A percentile compares a stretch with the other conserved stretches of the same genome.
phyloP scores from a whole-genome alignment of 2,888 invertebrate species.

The Toxonevra muliebris region DNA sequence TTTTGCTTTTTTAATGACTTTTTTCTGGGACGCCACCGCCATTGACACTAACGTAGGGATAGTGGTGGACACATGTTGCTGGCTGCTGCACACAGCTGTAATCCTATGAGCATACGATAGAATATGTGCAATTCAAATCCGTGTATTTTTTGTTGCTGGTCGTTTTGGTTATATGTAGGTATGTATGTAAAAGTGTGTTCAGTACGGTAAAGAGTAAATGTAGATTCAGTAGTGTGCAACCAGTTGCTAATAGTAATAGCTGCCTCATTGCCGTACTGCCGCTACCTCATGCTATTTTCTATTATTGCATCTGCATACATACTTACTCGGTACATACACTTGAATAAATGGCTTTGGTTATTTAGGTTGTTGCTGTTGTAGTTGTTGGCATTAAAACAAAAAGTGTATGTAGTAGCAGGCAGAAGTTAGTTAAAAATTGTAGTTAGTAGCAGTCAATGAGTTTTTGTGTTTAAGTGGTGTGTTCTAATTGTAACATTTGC shows the following conservation, averaged over 20 bases:
- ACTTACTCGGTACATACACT: no score
- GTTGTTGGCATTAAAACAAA: slow-evolving; percentile 3
- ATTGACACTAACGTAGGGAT: no score
- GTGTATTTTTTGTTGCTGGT: background rate
- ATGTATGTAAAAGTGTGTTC: no score
- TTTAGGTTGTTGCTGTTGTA: slow-evolving; percentile 9
- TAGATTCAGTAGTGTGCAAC: slow-evolving; percentile 1
- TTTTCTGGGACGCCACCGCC: no score
- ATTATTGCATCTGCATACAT: no score
- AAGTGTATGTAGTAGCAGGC: background rate
- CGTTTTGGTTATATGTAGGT: no score
- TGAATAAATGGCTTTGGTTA: background rate
- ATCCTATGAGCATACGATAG: slow-evolving; percentile 5
- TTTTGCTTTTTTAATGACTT: slow-evolving; percentile 42
- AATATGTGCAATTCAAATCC: background rate
- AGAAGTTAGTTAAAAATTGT: background rate
- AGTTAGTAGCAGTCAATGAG: background rate
- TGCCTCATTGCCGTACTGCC: no score
- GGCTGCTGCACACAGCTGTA: slow-evolving; percentile 11
- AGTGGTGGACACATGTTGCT: slow-evolving; percentile 5
- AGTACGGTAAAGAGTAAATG: background rate
- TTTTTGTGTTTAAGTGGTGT: background rate
- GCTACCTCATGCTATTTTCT: no score
- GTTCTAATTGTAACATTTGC: background rate
- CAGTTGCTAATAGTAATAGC: background rate